phyloP scores from a whole-genome alignment of 2,797 vertebrate species.

The Craterocephalus amniculus region DNA sequence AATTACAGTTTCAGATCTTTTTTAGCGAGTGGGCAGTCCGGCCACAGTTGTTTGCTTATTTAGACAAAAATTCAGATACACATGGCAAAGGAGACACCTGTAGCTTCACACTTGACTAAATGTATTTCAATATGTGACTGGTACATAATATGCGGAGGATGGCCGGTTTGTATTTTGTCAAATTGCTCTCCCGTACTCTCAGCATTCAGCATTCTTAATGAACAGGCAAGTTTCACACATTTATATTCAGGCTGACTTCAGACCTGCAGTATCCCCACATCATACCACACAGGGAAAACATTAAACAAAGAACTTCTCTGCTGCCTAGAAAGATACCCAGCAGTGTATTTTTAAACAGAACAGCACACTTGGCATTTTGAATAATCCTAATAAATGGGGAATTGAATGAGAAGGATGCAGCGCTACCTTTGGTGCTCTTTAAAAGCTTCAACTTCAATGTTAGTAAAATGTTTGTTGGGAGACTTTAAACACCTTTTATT shows the following conservation, averaged over 20 bases:
- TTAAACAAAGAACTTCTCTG: background rate
- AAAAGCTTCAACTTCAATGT: background rate
- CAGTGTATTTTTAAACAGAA: no score
- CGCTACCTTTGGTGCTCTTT: background rate
- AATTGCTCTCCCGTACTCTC: background rate
- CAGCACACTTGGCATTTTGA: background rate
- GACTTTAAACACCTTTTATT: background rate
- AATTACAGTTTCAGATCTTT: conserved; percentile 58
- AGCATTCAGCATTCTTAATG: background rate
- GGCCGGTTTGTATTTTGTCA: background rate
- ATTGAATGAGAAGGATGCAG: background rate
- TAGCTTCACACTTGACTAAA: conserved; percentile 44
- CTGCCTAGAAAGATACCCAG: background rate
- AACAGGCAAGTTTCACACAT: background rate
- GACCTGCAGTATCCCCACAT: background rate
- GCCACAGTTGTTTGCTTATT: conserved; percentile 23
- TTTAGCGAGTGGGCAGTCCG: conserved; percentile 39
- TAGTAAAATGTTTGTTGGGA: background rate
- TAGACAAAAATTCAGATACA: background rate
- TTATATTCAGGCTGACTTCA: background rate
- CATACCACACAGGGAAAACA: background rate
- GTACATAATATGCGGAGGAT: conserved; percentile 7
- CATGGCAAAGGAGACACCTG: conserved; percentile 30
- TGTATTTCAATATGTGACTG: conserved; percentile 40
- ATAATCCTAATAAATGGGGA: background rate